These are phyloP conservation scores for Seira musarum DNA, from an alignment of 2,888 invertebrate genomes.

Conservation along the genomic window DNA sequence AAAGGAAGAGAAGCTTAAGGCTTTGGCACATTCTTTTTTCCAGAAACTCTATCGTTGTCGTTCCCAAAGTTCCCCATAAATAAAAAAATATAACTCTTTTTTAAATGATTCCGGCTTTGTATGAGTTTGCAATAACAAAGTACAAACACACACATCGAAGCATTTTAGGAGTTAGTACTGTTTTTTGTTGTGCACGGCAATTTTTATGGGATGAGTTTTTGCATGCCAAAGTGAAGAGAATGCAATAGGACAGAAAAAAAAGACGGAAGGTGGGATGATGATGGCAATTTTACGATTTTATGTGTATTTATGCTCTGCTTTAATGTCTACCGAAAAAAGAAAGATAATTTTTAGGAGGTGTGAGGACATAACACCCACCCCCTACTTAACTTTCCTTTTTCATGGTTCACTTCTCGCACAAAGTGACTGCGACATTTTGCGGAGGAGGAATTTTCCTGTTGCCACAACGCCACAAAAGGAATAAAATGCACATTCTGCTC, in stretches of 20 bases:
- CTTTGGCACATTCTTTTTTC: constrained; percentile 13
- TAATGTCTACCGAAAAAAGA: constrained; percentile 1
- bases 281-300: constrained; percentile 12
- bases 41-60: constrained; percentile 2
- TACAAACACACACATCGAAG: neutral
- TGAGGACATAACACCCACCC: constrained; percentile 15
- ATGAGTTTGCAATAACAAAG: neutral
- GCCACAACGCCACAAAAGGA: neutral
- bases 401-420: neutral
- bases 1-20: constrained; percentile 13
- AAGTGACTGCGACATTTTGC: neutral
- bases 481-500: constrained; percentile 2
- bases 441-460: neutral
- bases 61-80: constrained; percentile 12
- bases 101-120: neutral
- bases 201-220: constrained; percentile 14
- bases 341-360: constrained; percentile 16
- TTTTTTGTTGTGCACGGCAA: neutral
- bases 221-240: constrained; percentile 13
- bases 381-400: constrained; percentile 4
- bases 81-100: neutral
- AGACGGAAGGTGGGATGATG: constrained; percentile 11
- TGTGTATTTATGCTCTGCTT: constrained; percentile 3
- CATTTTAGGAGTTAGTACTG: neutral
- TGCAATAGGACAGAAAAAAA: neutral